Conservation (phyloP, 2,113 vertebrate species). For the Gymnogyps californianus region DNA sequence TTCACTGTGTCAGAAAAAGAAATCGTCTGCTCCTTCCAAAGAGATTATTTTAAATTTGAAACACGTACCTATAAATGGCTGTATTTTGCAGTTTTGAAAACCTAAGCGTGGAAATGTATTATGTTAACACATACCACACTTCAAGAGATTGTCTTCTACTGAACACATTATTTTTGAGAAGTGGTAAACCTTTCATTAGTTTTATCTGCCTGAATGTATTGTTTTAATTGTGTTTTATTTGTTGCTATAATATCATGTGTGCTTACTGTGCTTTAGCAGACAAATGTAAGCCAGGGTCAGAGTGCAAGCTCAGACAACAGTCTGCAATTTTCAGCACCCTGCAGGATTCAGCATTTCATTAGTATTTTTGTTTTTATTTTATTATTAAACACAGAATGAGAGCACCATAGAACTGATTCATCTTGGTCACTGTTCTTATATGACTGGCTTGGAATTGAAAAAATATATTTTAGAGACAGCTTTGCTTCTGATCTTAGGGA, state of each 20-base stretch:
- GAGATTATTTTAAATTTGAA: conserved; percentile 23
- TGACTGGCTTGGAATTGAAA: neutral
- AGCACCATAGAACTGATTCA: neutral
- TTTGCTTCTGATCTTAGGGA: conserved; percentile 30
- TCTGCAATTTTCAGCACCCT: neutral
- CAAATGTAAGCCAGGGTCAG: neutral
- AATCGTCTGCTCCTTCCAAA: neutral
- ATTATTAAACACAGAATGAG: conserved; percentile 6
- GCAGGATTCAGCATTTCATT: neutral
- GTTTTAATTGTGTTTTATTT: conserved; percentile 1
- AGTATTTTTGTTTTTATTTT: neutral
- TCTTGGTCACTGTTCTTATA: neutral
- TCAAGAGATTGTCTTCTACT: neutral
- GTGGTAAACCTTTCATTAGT: neutral
- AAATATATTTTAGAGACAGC: neutral
- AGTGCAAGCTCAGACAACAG: neutral
- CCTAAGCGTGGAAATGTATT: neutral
- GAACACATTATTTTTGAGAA: neutral
- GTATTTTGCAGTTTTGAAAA: conserved; percentile 15
- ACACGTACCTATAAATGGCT: conserved; percentile 18
- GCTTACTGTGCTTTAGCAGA: neutral
- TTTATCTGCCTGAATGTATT: neutral
- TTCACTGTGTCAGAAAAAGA: conserved; percentile 37
- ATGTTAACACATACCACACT: neutral
- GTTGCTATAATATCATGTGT: neutral